Base-by-base conservation (phyloP, 2,888 invertebrate genomes). In the Alloscopus bannaensis region DNA sequence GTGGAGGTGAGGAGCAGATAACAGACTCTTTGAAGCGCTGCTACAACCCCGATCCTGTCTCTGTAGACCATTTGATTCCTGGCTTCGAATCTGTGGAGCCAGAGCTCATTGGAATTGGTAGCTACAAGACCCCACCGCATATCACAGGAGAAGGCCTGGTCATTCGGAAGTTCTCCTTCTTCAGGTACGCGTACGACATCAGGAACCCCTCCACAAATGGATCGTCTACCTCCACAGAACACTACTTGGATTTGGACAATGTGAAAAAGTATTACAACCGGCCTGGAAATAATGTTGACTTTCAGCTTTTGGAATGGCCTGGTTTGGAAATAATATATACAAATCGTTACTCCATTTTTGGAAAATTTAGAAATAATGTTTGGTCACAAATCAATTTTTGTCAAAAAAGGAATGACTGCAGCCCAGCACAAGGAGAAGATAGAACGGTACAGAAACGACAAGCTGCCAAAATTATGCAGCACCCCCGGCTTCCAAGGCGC, bases 251-350 rank as follows among this genome's bases (percentile, higher is more conserved):
- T n/a, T 13, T 73, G 45, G 28, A 73, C n/a, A 29, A 31, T 2
- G 47, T 73, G 3, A 42, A 65, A 31, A 73, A 73, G 24, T 73
- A 65, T 20, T 73, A 20, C 0, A n/a, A 55, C 11, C 6, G 18
- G 1, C 13, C n/a, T 22, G 57, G 36, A 22, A 28, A 55, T 6
- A n/a, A n/a, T 18, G 76, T 57, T 18, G 76, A 76, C 20, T 50
- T 76, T 28, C 76, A 76, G 45, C 8, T 76, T 4, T 4, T 76
- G 2, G 76, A 76, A 28, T 76, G 76, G 76, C 76, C 76, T 3
- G 76, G 76, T 26, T n/a, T n/a, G n/a, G n/a, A n/a, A n/a, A n/a
- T n/a, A n/a, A n/a, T n/a, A n/a, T n/a, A n/a, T n/a, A n/a, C n/a
- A n/a, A n/a, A n/a, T n/a, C n/a, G n/a, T n/a, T n/a, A n/a, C n/a